These are phyloP conservation scores for Bolinopsis microptera DNA, from an alignment of 37 sponge, comb jelly and placozoan genomes.

Conservation along the genomic window DNA sequence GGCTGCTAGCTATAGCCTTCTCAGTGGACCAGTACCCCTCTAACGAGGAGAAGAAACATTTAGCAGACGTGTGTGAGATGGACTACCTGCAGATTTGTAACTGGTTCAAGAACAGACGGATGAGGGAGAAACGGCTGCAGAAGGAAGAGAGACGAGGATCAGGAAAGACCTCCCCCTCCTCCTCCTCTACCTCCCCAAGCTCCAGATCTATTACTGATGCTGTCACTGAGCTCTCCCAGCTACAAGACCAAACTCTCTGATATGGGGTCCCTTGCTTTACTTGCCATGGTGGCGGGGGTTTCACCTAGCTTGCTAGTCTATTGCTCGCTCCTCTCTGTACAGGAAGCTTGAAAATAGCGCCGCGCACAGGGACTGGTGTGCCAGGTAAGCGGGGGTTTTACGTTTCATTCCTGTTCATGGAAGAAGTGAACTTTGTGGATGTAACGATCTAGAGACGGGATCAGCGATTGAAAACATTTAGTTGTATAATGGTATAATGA, in stretches of 20 bases:
- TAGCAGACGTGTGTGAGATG: slow-evolving; percentile 42
- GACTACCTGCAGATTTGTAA: slow-evolving; percentile 51
- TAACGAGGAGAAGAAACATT: slow-evolving; percentile 53
- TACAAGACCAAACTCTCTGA: background rate
- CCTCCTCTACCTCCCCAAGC: background rate
- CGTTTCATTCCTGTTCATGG: no score
- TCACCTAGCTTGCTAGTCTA: background rate
- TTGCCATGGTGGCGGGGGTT: no score
- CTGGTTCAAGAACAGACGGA: slow-evolving; percentile 58
- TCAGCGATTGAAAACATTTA: no score
- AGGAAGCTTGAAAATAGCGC: no score
- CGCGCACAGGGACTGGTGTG: no score
- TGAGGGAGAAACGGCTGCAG: slow-evolving; percentile 20
- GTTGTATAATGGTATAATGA: no score
- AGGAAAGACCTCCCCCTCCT: background rate
- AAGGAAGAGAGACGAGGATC: background rate
- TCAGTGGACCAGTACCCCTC: slow-evolving; percentile 26
- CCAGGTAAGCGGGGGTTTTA: no score
- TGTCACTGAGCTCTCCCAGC: background rate
- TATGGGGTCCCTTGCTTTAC: no score
- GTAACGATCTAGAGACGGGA: no score
- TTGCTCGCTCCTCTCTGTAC: background rate
- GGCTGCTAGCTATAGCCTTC: slow-evolving; percentile 5
- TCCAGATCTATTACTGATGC: background rate
- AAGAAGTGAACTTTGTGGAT: no score